These are phyloP conservation scores for Neotoma lepida DNA, from an alignment of 2,113 vertebrate species.

Conservation along the genomic window DNA sequence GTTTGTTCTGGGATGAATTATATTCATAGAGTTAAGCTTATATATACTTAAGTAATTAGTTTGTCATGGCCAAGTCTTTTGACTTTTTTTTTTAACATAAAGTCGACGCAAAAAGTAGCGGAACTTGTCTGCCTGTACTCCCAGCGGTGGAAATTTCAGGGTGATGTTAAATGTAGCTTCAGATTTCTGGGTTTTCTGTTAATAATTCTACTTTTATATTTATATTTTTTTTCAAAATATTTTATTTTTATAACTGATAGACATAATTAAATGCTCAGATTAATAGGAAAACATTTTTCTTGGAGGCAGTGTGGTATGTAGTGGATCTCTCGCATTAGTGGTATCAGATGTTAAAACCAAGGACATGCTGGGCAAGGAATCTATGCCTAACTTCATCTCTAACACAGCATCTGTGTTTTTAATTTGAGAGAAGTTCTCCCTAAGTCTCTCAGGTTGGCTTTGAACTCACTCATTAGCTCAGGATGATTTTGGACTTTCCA, in stretches of 20 bases:
- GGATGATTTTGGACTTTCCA: background rate
- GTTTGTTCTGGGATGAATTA: background rate
- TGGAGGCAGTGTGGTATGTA: background rate
- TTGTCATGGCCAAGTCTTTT: background rate
- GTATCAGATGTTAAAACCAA: background rate
- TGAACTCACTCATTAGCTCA: background rate
- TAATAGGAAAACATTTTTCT: background rate
- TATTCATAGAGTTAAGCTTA: background rate
- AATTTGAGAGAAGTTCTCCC: background rate
- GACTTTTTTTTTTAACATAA: background rate
- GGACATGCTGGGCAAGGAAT: background rate
- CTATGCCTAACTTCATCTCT: too few relatives aligned
- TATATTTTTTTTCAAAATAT: background rate
- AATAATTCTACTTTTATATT: background rate
- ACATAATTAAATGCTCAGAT: background rate
- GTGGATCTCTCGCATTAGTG: too few relatives aligned
- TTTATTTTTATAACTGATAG: background rate
- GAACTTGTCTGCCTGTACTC: fast-evolving
- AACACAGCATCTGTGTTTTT: background rate
- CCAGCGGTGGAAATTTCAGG: background rate
- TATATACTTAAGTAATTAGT: background rate
- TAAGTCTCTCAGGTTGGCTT: background rate
- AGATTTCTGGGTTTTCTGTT: conserved; percentile 40
- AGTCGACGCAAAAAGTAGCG: background rate
- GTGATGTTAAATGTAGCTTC: conserved; percentile 40